A percentile compares a stretch with the other conserved stretches of the same genome.
These are phyloP conservation scores for Pachyramphus minor DNA, from an alignment of 2,113 vertebrate species.

Conservation along the genomic window DNA sequence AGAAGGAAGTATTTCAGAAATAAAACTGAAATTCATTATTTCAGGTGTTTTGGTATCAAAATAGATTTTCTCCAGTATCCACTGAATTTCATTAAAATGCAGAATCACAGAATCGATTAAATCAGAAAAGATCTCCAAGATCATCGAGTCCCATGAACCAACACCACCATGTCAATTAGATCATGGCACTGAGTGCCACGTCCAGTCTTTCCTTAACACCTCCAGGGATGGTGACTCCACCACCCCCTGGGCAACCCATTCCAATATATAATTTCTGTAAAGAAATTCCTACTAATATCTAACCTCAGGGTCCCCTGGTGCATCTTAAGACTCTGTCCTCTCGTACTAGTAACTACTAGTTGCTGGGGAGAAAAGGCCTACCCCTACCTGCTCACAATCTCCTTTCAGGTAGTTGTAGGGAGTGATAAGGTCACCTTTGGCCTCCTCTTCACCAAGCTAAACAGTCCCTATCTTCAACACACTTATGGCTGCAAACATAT, in stretches of 20 bases:
- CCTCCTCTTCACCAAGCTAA: not conserved
- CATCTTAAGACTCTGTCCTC: not conserved
- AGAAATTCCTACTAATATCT: not conserved
- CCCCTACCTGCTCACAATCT: not conserved
- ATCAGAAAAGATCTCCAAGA: not conserved
- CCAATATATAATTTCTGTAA: not conserved
- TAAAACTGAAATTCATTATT: not conserved
- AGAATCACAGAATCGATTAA: not conserved
- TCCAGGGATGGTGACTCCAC: not conserved
- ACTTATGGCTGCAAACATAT: not conserved
- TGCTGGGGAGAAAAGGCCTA: not conserved
- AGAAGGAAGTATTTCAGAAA: not conserved
- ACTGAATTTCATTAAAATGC: not conserved
- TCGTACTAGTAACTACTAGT: too few species aligned
- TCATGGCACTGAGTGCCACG: not conserved
- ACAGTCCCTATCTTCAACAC: not conserved
- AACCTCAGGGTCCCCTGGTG: not conserved
- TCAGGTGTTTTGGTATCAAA: not conserved
- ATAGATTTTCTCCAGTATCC: not conserved
- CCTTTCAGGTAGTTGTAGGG: not conserved
- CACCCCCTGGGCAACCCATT: not conserved
- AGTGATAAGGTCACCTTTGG: fast-evolving
- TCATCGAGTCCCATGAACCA: too few species aligned
- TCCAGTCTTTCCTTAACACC: not conserved
- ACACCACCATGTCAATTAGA: not conserved